phyloP scores from a whole-genome alignment of 2,888 invertebrate genomes.

The Marronus borbonicus region DNA sequence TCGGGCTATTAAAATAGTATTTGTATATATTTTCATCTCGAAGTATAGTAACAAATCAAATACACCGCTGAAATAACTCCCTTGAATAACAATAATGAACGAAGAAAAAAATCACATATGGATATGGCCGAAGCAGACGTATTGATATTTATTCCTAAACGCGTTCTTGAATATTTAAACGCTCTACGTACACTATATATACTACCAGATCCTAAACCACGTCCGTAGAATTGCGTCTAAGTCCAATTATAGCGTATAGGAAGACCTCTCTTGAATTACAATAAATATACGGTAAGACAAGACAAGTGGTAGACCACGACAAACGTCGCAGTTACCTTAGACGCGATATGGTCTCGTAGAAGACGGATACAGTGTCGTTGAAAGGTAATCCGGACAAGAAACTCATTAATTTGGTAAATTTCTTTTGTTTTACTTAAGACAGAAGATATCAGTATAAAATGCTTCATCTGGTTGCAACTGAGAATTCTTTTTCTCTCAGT shows the following conservation, averaged over 20 bases:
- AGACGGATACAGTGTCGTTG: no score
- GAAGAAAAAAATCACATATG: constrained; percentile 12
- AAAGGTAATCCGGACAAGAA: no score
- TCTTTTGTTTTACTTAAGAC: no score
- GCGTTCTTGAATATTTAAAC: constrained; percentile 38
- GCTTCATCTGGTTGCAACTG: no score
- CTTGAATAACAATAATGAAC: constrained; percentile 27
- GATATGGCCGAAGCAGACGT: constrained; percentile 1
- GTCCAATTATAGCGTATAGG: constrained; percentile 39
- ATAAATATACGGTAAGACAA: not conserved
- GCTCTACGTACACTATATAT: not conserved
- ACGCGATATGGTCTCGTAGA: not conserved
- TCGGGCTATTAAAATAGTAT: not conserved
- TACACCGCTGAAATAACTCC: constrained; percentile 3
- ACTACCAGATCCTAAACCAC: constrained; percentile 10
- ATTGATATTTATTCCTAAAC: constrained; percentile 29
- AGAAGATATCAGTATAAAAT: no score
- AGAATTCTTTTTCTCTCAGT: no score
- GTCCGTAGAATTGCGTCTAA: constrained; percentile 32
- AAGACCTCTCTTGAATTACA: constrained; percentile 37
- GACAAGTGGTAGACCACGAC: constrained; percentile 3
- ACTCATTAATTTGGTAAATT: no score
- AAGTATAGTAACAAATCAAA: constrained; percentile 33
- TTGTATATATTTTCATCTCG: not conserved
- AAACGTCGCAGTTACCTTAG: constrained; percentile 11